phyloP scores from a whole-genome alignment of 2,888 invertebrate species.

The Lasiommata megera region DNA sequence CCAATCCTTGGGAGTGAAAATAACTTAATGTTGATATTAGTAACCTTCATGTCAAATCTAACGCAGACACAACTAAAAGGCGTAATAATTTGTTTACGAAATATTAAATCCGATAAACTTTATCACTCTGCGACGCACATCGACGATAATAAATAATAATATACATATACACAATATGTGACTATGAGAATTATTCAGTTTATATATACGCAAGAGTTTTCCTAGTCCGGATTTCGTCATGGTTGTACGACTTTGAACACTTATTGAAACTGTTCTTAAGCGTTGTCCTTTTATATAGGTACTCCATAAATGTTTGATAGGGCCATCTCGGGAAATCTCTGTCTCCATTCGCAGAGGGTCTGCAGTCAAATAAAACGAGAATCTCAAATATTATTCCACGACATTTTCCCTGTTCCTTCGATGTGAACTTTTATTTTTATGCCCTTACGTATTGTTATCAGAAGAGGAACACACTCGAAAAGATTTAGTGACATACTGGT shows the following conservation, averaged over 20 bases:
- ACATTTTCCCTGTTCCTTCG: constrained; percentile 76
- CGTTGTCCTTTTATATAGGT: constrained; percentile 80
- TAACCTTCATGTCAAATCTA: no score
- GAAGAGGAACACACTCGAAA: constrained; percentile 71
- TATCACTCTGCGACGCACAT: no score
- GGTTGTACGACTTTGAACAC: constrained; percentile 63
- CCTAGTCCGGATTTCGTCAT: constrained; percentile 36
- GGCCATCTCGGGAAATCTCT: constrained; percentile 80
- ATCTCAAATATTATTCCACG: constrained; percentile 80
- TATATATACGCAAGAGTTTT: no score
- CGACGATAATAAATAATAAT: no score
- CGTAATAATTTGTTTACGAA: no score
- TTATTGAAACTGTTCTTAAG: constrained; percentile 79
- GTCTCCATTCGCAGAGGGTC: constrained; percentile 79
- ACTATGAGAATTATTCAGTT: no score
- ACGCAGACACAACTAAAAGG: no score
- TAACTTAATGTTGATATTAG: no score
- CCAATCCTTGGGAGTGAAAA: no score
- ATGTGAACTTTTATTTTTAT: constrained; percentile 82
- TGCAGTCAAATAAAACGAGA: constrained; percentile 79
- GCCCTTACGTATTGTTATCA: constrained; percentile 79
- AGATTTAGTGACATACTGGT: constrained; percentile 74
- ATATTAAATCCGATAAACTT: no score
- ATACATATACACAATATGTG: no score
- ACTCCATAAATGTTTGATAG: constrained; percentile 81